These are phyloP conservation scores for Gymnothorax reevesii DNA, from an alignment of 2,797 vertebrate species.

Conservation along the genomic window DNA sequence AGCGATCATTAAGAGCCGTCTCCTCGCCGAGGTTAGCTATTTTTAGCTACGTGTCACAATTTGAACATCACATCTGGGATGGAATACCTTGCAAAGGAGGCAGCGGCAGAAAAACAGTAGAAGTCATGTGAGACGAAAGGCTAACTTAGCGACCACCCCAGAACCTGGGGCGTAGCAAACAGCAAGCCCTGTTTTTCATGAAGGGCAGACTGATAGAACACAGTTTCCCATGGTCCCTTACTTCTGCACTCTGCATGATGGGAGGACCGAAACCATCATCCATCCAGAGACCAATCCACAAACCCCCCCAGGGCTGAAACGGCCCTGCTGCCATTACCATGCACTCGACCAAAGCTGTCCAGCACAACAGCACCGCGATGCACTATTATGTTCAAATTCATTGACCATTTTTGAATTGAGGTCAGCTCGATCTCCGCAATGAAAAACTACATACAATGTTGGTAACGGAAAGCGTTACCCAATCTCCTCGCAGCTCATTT, in stretches of 20 bases:
- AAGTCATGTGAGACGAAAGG: background rate
- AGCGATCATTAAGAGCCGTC: background rate
- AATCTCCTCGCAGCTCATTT: no score
- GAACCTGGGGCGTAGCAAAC: background rate
- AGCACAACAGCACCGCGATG: background rate
- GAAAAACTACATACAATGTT: background rate
- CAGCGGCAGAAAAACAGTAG: background rate
- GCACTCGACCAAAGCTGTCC: background rate
- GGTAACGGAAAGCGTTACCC: no score
- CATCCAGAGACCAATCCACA: background rate
- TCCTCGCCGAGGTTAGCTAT: constrained; percentile 44
- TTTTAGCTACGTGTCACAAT: constrained; percentile 56
- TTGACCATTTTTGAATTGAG: no score
- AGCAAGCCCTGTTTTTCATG: background rate
- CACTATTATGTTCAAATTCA: no score
- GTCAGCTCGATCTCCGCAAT: no score
- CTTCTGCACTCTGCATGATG: background rate
- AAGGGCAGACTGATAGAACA: background rate
- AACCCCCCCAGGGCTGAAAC: background rate
- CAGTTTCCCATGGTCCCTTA: background rate
- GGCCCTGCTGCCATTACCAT: background rate
- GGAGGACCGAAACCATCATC: background rate
- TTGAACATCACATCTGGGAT: constrained; percentile 66
- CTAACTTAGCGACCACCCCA: no score
- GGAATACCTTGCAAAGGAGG: constrained; percentile 50